phyloP scores from a whole-genome alignment of 2,888 invertebrate genomes.

The Omphaloscelis lunosa region DNA sequence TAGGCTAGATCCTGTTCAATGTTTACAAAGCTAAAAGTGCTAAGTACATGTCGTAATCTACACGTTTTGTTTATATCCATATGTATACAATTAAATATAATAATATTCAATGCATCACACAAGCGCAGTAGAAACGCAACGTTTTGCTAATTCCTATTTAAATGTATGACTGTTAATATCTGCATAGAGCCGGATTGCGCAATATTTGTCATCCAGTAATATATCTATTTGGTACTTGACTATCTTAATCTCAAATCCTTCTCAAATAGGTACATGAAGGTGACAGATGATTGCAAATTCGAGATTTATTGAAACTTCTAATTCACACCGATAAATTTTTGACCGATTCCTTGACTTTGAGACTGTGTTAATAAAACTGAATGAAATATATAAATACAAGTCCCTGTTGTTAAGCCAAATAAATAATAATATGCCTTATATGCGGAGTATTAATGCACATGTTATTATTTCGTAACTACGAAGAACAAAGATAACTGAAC shows the following conservation, averaged over 20 bases:
- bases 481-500: constrained; percentile 69
- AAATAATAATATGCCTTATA: constrained; percentile 54
- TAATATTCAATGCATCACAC: constrained; percentile 27
- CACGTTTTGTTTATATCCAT: constrained; percentile 39
- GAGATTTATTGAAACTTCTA: constrained; percentile 35
- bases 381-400: constrained; percentile 53
- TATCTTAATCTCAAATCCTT: constrained; percentile 1
- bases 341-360: constrained; percentile 26
- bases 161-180: constrained; percentile 16
- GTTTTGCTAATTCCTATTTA: constrained; percentile 10
- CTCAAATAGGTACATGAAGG: constrained; percentile 15
- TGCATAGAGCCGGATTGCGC: not conserved
- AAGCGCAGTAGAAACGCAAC: not conserved
- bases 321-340: constrained; percentile 35
- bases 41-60: constrained; percentile 27
- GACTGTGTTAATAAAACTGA: constrained; percentile 42
- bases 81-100: constrained; percentile 6
- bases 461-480: constrained; percentile 66
- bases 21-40: constrained; percentile 52
- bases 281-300: constrained; percentile 18
- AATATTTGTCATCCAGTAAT: constrained; percentile 32
- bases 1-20: constrained; percentile 69
- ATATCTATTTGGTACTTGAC: constrained; percentile 2
- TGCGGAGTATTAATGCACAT: constrained; percentile 33
- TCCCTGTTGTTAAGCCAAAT: constrained; percentile 35